Evolutionary conservation across 2,797 vertebrate species (phyloP).

Genomic region (Molossus molossus): DNA sequence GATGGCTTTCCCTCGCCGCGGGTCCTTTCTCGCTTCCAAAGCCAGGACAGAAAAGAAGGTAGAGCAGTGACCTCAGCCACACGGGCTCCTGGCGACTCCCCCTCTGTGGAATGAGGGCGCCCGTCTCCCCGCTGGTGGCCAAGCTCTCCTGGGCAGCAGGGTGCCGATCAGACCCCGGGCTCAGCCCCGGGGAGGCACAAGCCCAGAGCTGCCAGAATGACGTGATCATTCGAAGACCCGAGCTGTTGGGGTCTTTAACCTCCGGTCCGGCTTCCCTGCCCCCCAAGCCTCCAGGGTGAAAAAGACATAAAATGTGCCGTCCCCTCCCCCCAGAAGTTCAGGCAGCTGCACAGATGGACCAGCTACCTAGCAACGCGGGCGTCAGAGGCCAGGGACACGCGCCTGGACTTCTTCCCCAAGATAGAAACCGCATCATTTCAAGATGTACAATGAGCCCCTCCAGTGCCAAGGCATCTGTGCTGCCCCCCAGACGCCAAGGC

Average conservation of each 20-base stretch:
- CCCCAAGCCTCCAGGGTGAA: not conserved
- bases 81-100: slow-evolving; percentile 23
- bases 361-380: slow-evolving; percentile 69
- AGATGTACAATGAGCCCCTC: not conserved
- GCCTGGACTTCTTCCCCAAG: not conserved
- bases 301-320: slow-evolving; percentile 25
- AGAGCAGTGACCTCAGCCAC: not conserved
- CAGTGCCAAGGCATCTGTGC: not conserved
- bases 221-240: slow-evolving; percentile 92
- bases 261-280: slow-evolving; percentile 43
- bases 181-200: slow-evolving; percentile 89
- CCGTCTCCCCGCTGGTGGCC: slow-evolving; percentile 80
- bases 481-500: not conserved
- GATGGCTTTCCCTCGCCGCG: slow-evolving; percentile 89
- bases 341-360: not conserved
- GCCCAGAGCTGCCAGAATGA: slow-evolving; percentile 91
- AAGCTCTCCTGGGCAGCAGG: slow-evolving; percentile 85
- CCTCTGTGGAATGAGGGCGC: slow-evolving; percentile 55
- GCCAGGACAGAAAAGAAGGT: slow-evolving; percentile 44
- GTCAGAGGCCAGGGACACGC: not conserved
- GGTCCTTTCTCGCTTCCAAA: slow-evolving; percentile 82
- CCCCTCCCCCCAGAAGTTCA: not conserved
- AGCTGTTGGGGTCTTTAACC: not conserved
- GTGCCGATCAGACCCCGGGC: slow-evolving; percentile 81
- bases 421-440: not conserved